A percentile compares a stretch with the other conserved stretches of the same genome.
These are phyloP conservation scores for Psylliodes chrysocephalus DNA, from an alignment of 2,888 invertebrate species.

Conservation along the genomic window DNA sequence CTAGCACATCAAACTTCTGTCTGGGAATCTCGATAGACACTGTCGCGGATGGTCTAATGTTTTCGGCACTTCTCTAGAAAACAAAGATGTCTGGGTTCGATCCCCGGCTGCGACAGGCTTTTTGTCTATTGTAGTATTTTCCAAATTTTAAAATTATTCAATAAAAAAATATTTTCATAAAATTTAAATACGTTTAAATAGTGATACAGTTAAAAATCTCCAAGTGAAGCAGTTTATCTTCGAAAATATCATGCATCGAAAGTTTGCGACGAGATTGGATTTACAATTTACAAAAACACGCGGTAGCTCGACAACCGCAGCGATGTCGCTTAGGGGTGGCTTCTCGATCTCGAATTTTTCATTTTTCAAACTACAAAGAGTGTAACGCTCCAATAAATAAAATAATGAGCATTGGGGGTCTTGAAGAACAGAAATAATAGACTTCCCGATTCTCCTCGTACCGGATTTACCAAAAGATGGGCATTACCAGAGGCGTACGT, in stretches of 20 bases:
- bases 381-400: slow-evolving; percentile 40
- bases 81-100: too few relatives aligned
- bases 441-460: slow-evolving; percentile 26
- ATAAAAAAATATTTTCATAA: too few relatives aligned
- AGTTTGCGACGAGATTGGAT: neutral
- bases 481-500: slow-evolving; percentile 16
- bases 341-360: slow-evolving; percentile 16
- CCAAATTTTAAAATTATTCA: too few relatives aligned
- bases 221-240: neutral
- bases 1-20: too few relatives aligned
- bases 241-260: neutral
- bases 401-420: slow-evolving; percentile 40
- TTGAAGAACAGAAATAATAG: slow-evolving; percentile 27
- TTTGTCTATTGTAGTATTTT: too few relatives aligned
- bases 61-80: too few relatives aligned
- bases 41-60: too few relatives aligned
- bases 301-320: neutral
- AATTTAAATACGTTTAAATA: too few relatives aligned
- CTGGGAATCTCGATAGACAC: too few relatives aligned
- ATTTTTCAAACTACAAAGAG: slow-evolving; percentile 32
- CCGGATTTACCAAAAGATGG: slow-evolving; percentile 36
- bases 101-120: too few relatives aligned
- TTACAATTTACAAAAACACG: too few relatives aligned
- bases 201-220: too few relatives aligned
- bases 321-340: neutral